A percentile compares a stretch with the other conserved stretches of the same genome.
phyloP scores from a whole-genome alignment of 2,113 vertebrate genomes.

The Furnarius figulus region DNA sequence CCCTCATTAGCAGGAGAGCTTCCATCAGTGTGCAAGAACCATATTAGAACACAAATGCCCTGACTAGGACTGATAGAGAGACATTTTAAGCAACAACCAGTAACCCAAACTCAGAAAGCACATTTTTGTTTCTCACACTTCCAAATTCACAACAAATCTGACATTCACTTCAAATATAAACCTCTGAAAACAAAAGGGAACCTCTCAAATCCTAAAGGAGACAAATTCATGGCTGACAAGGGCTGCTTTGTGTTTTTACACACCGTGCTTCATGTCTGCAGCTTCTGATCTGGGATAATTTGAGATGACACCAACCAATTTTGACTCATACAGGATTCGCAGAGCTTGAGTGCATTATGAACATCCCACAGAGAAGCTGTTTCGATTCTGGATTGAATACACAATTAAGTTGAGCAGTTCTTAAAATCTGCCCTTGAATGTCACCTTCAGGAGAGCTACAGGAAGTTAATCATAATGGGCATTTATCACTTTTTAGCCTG shows the following conservation, averaged over 20 bases:
- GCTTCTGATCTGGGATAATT: not conserved
- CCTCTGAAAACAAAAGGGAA: not conserved
- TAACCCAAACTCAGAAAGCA: not conserved
- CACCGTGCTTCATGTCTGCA: not conserved
- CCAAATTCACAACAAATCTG: not conserved
- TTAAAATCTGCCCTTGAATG: not conserved
- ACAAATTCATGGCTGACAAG: not conserved
- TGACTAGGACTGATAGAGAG: not conserved
- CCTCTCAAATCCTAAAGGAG: not conserved
- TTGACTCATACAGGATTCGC: not conserved
- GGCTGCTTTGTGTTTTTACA: not conserved
- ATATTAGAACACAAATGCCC: not conserved
- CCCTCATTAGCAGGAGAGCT: not conserved
- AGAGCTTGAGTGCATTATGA: not conserved
- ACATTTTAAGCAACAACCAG: not conserved
- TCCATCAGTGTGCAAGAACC: not conserved
- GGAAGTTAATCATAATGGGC: not conserved
- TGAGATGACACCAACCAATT: not conserved
- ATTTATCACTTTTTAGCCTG: not conserved
- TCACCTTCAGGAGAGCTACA: constrained; percentile 20
- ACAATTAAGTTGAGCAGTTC: not conserved
- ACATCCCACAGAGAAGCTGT: constrained; percentile 45
- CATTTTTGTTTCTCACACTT: not conserved
- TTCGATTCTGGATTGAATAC: not conserved
- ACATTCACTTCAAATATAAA: not conserved